A percentile compares a stretch with the other conserved stretches of the same genome.
These are phyloP conservation scores for Prunella fulvescens DNA, from an alignment of 2,113 vertebrate genomes.

Conservation along the genomic window DNA sequence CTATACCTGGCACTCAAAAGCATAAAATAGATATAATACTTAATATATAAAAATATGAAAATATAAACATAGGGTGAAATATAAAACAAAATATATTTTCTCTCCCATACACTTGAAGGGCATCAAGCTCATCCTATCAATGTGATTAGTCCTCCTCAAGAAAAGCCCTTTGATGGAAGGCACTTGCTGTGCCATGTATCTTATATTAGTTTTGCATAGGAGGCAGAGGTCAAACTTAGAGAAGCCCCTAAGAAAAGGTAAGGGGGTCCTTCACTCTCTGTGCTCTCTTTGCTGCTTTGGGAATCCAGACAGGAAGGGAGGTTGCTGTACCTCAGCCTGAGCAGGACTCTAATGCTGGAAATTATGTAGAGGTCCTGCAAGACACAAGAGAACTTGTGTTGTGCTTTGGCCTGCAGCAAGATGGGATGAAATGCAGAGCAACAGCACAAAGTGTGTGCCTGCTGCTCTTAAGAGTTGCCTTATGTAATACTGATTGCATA, in stretches of 20 bases:
- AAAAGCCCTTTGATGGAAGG: neutral
- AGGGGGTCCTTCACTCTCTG: neutral
- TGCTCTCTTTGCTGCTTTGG: neutral
- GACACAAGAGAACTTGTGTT: neutral
- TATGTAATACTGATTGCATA: neutral
- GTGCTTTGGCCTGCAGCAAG: neutral
- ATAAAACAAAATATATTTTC: neutral
- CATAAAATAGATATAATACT: neutral
- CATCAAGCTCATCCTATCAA: neutral
- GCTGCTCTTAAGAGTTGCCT: neutral
- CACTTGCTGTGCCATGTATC: neutral
- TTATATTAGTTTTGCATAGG: neutral
- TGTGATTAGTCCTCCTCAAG: neutral
- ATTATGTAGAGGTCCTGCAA: neutral
- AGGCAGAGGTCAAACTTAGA: neutral
- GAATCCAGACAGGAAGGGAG: neutral
- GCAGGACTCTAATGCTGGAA: neutral
- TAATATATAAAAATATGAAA: neutral
- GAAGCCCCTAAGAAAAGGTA: neutral
- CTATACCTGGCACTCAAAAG: neutral
- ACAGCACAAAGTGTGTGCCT: neutral
- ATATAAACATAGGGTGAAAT: neutral
- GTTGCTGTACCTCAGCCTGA: neutral
- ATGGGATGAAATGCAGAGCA: neutral
- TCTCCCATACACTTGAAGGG: neutral